Percentiles rank a stretch among this genome's conserved stretches.
Evolutionary conservation across 1,140 invertebrate genomes (phyloP).

Genomic region (Bombus consobrinus): DNA sequence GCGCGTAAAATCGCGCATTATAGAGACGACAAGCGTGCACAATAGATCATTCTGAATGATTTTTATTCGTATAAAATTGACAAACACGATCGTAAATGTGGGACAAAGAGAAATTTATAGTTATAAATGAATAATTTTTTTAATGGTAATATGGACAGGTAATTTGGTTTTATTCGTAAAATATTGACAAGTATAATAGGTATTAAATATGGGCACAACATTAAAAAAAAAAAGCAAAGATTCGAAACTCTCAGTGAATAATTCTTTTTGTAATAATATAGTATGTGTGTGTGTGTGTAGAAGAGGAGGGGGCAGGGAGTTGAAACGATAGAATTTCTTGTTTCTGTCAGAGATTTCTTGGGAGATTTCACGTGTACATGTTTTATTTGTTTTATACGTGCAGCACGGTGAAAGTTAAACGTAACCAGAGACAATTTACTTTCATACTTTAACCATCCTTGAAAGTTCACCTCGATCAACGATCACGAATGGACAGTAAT

Average conservation of each 20-base stretch:
- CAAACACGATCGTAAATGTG: neutral
- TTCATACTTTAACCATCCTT: slow-evolving; percentile 12
- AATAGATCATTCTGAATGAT: neutral
- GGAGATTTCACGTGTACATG: neutral
- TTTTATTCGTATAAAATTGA: neutral
- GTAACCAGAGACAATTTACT: slow-evolving; percentile 26
- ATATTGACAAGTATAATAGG: neutral
- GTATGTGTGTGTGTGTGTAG: too few relatives aligned
- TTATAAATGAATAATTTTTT: neutral
- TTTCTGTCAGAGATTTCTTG: neutral
- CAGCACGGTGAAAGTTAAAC: slow-evolving; percentile 19
- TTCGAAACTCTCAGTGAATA: too few relatives aligned
- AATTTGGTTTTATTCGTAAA: too few relatives aligned
- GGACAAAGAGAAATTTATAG: neutral
- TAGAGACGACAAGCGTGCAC: neutral
- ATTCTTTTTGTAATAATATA: too few relatives aligned
- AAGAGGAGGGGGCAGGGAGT: too few relatives aligned
- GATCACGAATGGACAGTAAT: slow-evolving; percentile 7
- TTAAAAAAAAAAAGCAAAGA: too few relatives aligned
- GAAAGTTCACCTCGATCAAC: slow-evolving; percentile 14
- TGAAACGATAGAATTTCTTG: neutral
- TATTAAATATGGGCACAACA: too few relatives aligned
- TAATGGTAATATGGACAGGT: too few relatives aligned
- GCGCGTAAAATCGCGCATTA: slow-evolving; percentile 17
- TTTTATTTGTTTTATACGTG: neutral